These are phyloP conservation scores for Caprella mutica DNA, from an alignment of 2,888 invertebrate genomes.

Conservation along the genomic window DNA sequence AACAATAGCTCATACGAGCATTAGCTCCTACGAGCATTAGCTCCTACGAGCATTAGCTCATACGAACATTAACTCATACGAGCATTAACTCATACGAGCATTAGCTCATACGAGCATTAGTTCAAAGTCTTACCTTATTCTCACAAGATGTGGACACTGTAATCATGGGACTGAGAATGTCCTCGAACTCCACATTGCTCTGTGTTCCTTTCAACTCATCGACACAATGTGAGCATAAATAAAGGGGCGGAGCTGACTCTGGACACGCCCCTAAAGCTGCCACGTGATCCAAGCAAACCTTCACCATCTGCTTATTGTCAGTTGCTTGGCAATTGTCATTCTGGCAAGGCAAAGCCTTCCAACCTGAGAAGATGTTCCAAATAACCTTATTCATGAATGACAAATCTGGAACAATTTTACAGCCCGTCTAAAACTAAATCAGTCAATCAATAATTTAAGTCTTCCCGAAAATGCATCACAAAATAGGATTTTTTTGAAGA, in stretches of 20 bases:
- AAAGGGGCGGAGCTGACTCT: constrained; percentile 84
- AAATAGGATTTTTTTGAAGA: too few species aligned
- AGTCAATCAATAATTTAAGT: too few species aligned
- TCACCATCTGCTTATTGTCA: constrained; percentile 71
- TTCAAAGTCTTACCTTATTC: constrained; percentile 57
- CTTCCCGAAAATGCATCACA: too few species aligned
- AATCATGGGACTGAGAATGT: constrained; percentile 82
- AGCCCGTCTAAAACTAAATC: too few species aligned
- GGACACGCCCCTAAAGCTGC: constrained; percentile 56
- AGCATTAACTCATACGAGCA: too few species aligned
- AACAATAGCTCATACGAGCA: too few species aligned
- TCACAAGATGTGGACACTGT: constrained; percentile 91
- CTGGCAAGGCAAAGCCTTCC: constrained; percentile 57
- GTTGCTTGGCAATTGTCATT: constrained; percentile 76
- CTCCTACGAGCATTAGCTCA: too few species aligned
- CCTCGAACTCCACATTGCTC: constrained; percentile 40
- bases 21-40: too few species aligned
- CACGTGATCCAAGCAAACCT: constrained; percentile 86
- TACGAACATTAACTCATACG: too few species aligned
- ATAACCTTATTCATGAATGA: too few species aligned
- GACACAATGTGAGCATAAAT: constrained; percentile 91
- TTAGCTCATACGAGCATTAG: neutral
- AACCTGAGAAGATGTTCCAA: constrained; percentile 41
- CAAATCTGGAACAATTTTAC: too few species aligned
- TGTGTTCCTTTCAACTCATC: constrained; percentile 43